Conservation (phyloP, 2,888 invertebrate genomes). For the Tupiocoris notatus region DNA sequence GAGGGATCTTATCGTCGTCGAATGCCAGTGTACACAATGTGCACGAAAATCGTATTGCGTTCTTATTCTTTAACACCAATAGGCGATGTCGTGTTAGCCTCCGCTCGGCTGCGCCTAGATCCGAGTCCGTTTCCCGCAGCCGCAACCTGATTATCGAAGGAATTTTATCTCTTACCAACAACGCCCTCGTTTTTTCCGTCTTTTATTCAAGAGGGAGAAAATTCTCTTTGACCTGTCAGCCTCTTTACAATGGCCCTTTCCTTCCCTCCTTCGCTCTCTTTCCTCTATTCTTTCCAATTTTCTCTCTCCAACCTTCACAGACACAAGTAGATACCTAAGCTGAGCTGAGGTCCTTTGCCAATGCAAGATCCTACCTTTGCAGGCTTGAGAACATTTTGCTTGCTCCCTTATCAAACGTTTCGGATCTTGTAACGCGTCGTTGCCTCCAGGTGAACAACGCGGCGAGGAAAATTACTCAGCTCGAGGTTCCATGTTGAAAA, state of each 20-base stretch:
- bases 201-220: background rate
- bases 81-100: background rate
- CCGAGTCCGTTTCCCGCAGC: no score
- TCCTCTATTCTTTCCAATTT: background rate
- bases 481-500: background rate
- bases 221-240: slow-evolving; percentile 16
- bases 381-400: background rate
- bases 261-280: background rate
- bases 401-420: background rate
- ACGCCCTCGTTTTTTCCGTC: background rate
- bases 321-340: background rate
- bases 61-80: background rate
- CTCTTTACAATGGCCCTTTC: background rate
- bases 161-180: background rate
- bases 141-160: background rate
- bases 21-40: background rate
- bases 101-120: background rate
- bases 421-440: background rate
- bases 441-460: no score
- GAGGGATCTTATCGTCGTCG: background rate
- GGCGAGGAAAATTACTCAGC: background rate
- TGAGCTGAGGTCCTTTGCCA: background rate
- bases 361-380: background rate
- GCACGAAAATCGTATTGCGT: background rate
- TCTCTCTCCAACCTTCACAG: background rate